Conservation (phyloP, 2,888 invertebrate genomes). For the Agrochola lychnidis region DNA sequence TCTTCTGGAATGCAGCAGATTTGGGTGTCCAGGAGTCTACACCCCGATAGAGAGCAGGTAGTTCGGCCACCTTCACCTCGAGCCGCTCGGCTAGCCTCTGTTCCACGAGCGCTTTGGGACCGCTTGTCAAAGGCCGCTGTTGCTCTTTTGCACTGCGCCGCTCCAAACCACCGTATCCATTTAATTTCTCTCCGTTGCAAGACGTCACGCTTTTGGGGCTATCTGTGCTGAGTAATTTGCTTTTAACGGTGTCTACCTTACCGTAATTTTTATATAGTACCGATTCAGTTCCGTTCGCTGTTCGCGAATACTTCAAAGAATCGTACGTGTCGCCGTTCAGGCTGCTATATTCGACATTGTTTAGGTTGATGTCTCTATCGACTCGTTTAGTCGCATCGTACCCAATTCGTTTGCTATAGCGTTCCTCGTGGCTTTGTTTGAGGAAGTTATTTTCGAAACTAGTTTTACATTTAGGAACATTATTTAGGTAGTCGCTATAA, state of each 20-base stretch:
- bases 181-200: slow-evolving; percentile 87
- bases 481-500: slow-evolving; percentile 87
- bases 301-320: slow-evolving; percentile 89
- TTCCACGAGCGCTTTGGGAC: slow-evolving; percentile 85
- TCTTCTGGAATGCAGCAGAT: slow-evolving; percentile 91
- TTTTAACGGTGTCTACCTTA: slow-evolving; percentile 88
- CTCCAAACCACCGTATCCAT: slow-evolving; percentile 82
- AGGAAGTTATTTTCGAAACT: slow-evolving; percentile 89
- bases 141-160: slow-evolving; percentile 83
- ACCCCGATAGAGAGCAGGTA: slow-evolving; percentile 93
- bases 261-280: slow-evolving; percentile 88
- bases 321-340: slow-evolving; percentile 87
- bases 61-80: slow-evolving; percentile 90
- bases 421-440: slow-evolving; percentile 87
- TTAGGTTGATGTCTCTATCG: slow-evolving; percentile 86
- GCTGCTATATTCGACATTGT: slow-evolving; percentile 86
- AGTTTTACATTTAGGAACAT: slow-evolving; percentile 90
- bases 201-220: slow-evolving; percentile 88
- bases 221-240: slow-evolving; percentile 88
- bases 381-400: slow-evolving; percentile 85
- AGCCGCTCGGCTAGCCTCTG: slow-evolving; percentile 88
- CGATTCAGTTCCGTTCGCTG: slow-evolving; percentile 89
- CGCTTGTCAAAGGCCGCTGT: slow-evolving; percentile 84
- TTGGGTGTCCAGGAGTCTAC: slow-evolving; percentile 94
- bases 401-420: slow-evolving; percentile 86